Evolutionary conservation across 2,113 vertebrate species (phyloP).

Genomic region (Carlito syrichta): DNA sequence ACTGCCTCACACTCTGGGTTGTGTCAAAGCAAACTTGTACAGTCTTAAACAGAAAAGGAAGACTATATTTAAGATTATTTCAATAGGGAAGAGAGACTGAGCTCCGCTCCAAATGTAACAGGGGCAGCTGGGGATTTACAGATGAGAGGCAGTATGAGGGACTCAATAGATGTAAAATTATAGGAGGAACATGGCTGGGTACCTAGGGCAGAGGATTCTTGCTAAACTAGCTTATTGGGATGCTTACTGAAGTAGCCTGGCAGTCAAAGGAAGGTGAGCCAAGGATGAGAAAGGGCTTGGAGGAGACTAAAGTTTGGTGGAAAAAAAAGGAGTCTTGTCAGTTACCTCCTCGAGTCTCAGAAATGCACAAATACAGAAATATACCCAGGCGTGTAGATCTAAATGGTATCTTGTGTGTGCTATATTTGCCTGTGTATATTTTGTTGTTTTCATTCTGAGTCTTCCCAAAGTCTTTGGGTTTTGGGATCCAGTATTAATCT

Average conservation of each 20-base stretch:
- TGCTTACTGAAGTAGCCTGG: neutral
- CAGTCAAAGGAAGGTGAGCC: no score
- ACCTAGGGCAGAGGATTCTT: neutral
- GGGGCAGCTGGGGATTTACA: neutral
- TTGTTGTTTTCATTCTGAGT: neutral
- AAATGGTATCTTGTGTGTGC: no score
- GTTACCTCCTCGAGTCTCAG: neutral
- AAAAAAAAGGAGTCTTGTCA: neutral
- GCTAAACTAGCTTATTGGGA: neutral
- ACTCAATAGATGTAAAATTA: neutral
- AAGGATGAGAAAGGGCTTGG: neutral
- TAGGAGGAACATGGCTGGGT: neutral
- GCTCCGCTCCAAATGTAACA: neutral
- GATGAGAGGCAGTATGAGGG: neutral
- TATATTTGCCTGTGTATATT: no score
- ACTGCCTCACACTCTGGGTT: no score
- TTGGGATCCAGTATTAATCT: neutral
- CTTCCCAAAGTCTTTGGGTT: neutral
- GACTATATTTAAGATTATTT: neutral
- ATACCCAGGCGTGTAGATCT: neutral
- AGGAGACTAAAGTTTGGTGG: neutral
- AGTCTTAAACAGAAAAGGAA: neutral
- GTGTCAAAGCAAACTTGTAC: neutral
- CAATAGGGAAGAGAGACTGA: neutral
- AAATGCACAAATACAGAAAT: neutral